Base-by-base conservation (phyloP, 2,888 invertebrate species). In the Cataglyphis altisquamis region DNA sequence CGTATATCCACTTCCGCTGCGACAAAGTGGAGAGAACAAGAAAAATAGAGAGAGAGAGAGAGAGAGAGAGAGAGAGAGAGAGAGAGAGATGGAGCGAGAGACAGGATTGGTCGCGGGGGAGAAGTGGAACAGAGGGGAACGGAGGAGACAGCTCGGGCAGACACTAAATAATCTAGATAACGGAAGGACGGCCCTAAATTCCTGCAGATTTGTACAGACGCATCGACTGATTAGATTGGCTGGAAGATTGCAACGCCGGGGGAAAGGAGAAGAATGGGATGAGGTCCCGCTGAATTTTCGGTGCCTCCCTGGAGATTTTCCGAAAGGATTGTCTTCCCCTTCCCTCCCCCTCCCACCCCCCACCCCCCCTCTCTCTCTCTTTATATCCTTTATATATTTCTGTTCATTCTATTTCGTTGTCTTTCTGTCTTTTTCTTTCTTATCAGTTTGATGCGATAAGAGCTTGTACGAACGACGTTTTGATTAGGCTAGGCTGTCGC, bases 101-200 rank as follows among this genome's bases (percentile, higher is more conserved):
- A 52, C 18, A 70, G 64, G 55, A 64, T 73, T 84, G 60, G 55
- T 57, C 72, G 63, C 64, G 68, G 29, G 67, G 55, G 60, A 48
- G 86, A 83, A 82, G 84, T 80, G 62, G 48, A 67, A 78, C 84
- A 55, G 60, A 66, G 70, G 60, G 64, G 68, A 84, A 73, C 67
- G 84, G 67, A 84, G 64, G 86, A 82, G 86, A 87, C 88, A 85
- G 87, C 84, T 87, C 85, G 84, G 81, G 87, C 88, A 88, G 90
- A 90, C 89, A 86, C 90, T 92, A 92, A 92, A 92, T 91, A 92
- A 92, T 91, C 92, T 89, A 90, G 91, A 92, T 92, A 92, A 91
- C 87, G 90, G 90, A 83, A 90, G 90, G 91, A 87, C 88, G 91
- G 73, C 75, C 86, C 90, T 90, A 90, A 91, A 91, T 91, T 91